phyloP scores from a whole-genome alignment of 2,113 vertebrate species.

The Condylura cristata region DNA sequence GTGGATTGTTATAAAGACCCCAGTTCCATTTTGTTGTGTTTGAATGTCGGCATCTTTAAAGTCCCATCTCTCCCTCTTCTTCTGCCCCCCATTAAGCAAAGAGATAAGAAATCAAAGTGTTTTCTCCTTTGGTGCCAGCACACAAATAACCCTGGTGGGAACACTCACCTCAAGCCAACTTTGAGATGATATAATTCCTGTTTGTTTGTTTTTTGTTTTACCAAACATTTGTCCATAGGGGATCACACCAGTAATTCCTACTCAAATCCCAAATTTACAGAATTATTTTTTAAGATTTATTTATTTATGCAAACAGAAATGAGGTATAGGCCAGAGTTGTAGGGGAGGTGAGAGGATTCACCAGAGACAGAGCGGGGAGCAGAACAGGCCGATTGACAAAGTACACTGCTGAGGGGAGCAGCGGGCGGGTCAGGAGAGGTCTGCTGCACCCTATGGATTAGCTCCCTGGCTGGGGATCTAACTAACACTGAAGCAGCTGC shows the following conservation, averaged over 20 bases:
- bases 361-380: too few species aligned
- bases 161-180: too few species aligned
- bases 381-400: too few species aligned
- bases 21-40: neutral
- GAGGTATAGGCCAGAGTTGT: too few species aligned
- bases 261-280: neutral
- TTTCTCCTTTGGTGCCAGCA: neutral
- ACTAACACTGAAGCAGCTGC: too few species aligned
- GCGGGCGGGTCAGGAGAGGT: too few species aligned
- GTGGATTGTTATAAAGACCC: neutral
- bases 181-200: neutral
- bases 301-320: too few species aligned
- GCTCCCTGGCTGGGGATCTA: too few species aligned
- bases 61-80: neutral
- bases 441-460: too few species aligned
- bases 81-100: neutral
- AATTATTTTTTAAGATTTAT: too few species aligned
- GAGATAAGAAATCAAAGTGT: neutral
- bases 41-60: neutral
- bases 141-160: neutral
- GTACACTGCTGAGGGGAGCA: too few species aligned
- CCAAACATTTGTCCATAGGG: neutral
- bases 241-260: neutral
- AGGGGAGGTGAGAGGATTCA: too few species aligned
- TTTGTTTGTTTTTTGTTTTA: neutral